Percentiles rank a stretch among this genome's conserved stretches.
Evolutionary conservation across 2,888 invertebrate genomes (phyloP).

Genomic region (Xylota sylvarum): DNA sequence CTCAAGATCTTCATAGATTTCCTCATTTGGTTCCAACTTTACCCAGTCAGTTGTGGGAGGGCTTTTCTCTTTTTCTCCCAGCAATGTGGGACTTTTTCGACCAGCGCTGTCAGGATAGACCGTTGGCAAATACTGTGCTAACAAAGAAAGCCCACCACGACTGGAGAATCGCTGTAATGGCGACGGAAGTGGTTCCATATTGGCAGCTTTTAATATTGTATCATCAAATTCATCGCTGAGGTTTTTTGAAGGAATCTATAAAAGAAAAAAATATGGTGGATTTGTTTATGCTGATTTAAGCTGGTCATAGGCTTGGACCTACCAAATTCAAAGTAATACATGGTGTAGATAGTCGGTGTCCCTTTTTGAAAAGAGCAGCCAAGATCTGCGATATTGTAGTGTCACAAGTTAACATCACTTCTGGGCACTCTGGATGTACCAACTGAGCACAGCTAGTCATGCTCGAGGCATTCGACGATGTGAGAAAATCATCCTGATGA

Average conservation of each 20-base stretch:
- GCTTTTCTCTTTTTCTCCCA: constrained; percentile 83
- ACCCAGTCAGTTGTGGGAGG: constrained; percentile 84
- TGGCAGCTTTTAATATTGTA: constrained; percentile 81
- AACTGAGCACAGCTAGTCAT: constrained; percentile 84
- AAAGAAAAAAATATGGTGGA: not conserved
- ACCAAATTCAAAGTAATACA: constrained; percentile 84
- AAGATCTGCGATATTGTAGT: constrained; percentile 87
- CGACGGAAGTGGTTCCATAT: constrained; percentile 83
- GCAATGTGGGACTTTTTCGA: constrained; percentile 86
- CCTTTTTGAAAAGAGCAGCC: constrained; percentile 86
- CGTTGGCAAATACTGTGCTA: constrained; percentile 95
- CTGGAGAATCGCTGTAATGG: constrained; percentile 94
- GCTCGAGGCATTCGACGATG: constrained; percentile 80
- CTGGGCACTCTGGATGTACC: constrained; percentile 85
- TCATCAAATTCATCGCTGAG: constrained; percentile 79
- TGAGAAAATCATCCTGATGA: constrained; percentile 81
- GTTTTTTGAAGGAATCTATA: constrained; percentile 77
- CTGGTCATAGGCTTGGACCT: constrained; percentile 3
- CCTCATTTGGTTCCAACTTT: constrained; percentile 87
- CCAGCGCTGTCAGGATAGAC: constrained; percentile 92
- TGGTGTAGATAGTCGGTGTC: constrained; percentile 86
- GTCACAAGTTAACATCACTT: constrained; percentile 86
- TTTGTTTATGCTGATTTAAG: not conserved
- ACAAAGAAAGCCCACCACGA: constrained; percentile 93
- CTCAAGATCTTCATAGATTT: constrained; percentile 88